Percentiles rank a stretch among this genome's conserved stretches.
phyloP scores from a whole-genome alignment of 2,113 vertebrate species.

The Galeopterus variegatus region DNA sequence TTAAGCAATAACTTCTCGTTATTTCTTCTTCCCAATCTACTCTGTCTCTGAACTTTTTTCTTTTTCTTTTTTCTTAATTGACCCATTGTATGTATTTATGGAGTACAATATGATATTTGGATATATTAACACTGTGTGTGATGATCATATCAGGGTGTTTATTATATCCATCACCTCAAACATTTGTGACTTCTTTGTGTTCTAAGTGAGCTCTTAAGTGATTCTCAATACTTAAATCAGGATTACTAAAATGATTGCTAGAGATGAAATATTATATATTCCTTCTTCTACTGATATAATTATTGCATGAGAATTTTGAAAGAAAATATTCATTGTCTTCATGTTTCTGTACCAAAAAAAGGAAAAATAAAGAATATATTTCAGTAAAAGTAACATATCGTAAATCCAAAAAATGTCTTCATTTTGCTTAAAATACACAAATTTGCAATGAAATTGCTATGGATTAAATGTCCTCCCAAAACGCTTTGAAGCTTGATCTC shows the following conservation, averaged over 20 bases:
- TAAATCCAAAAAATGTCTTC: not conserved
- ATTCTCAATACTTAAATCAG: not conserved
- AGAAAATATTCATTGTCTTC: not conserved
- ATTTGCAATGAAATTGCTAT: constrained; percentile 18
- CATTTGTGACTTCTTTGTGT: too few relatives aligned
- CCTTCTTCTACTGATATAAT: not conserved
- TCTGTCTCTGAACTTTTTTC: too few relatives aligned
- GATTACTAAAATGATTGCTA: not conserved
- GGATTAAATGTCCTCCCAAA: too few relatives aligned
- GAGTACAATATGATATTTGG: too few relatives aligned
- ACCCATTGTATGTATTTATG: too few relatives aligned
- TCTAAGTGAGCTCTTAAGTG: not conserved
- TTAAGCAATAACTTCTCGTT: too few relatives aligned
- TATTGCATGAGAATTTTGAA: not conserved
- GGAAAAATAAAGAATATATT: not conserved
- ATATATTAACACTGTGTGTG: too few relatives aligned
- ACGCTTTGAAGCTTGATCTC: too few relatives aligned
- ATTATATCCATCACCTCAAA: too few relatives aligned
- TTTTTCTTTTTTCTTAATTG: too few relatives aligned
- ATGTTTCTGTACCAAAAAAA: not conserved
- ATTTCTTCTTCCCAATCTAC: too few relatives aligned
- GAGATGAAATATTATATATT: not conserved
- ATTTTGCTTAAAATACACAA: not conserved
- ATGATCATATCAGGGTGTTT: too few relatives aligned
- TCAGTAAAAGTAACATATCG: not conserved